Percentiles rank a stretch among this genome's conserved stretches.
Evolutionary conservation across 2,888 invertebrate species (phyloP).

Genomic region (Drosophila mayaguana): DNA sequence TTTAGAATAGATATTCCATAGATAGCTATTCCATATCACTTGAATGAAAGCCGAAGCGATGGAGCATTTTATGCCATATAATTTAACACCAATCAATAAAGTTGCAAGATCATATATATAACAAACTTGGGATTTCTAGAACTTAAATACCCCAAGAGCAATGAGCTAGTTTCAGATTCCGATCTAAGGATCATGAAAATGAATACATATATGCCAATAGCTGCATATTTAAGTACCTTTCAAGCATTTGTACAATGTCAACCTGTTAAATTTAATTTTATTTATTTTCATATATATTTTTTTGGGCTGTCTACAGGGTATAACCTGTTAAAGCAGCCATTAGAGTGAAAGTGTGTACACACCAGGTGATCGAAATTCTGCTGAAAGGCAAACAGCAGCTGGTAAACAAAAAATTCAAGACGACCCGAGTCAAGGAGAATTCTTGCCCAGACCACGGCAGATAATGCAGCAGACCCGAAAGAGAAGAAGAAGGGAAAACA

Average conservation of each 20-base stretch:
- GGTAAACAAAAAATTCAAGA: conserved; percentile 22
- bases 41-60: neutral
- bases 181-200: neutral
- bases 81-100: neutral
- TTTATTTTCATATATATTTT: neutral
- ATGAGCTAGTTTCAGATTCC: neutral
- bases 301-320: conserved; percentile 6
- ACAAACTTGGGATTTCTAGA: neutral
- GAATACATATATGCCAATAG: neutral
- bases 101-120: too few species aligned
- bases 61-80: neutral
- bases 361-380: conserved; percentile 33
- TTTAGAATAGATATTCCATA: too few species aligned
- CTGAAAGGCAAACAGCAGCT: conserved; percentile 33
- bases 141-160: neutral
- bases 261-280: neutral
- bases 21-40: neutral
- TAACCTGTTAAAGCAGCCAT: conserved; percentile 1
- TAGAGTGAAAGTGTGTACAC: conserved; percentile 46
- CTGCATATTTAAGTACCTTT: neutral
- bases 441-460: conserved; percentile 6
- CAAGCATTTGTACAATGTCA: neutral
- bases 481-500: neutral
- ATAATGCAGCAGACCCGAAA: conserved; percentile 14
- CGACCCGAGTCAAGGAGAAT: conserved; percentile 6